phyloP scores from a whole-genome alignment of 2,888 invertebrate species.

The Odontothrips loti region DNA sequence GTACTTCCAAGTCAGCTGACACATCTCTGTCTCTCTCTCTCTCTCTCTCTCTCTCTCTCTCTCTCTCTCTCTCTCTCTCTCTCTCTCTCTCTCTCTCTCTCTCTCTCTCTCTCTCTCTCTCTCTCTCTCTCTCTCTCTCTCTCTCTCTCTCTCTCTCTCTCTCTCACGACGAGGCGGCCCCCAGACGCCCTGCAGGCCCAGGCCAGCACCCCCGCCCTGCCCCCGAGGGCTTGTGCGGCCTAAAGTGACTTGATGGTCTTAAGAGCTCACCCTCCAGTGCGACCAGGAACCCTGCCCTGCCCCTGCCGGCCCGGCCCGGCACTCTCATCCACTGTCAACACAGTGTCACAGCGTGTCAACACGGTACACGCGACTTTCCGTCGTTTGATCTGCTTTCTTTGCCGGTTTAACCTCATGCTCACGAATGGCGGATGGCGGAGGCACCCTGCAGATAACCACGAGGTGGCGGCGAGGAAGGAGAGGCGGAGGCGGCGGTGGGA shows the following conservation, averaged over 20 bases:
- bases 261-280: not conserved
- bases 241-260: not conserved
- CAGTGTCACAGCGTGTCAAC: not conserved
- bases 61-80: not conserved
- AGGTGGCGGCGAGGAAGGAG: too few relatives aligned
- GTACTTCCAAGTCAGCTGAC: too few relatives aligned
- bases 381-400: too few relatives aligned
- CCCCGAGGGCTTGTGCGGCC: not conserved
- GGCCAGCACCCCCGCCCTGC: not conserved
- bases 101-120: not conserved
- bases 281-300: not conserved
- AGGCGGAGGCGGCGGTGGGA: not conserved
- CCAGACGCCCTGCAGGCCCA: not conserved
- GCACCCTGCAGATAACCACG: not conserved
- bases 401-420: too few relatives aligned
- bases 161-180: not conserved
- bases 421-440: not conserved
- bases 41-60: not conserved
- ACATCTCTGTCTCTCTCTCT: too few relatives aligned
- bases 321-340: slow-evolving; percentile 6
- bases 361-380: not conserved
- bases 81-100: not conserved
- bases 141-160: not conserved
- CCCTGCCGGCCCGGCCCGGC: too few relatives aligned
- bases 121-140: not conserved